Base-by-base conservation (phyloP, 1,140 invertebrate genomes). In the Sweltsa coloradensis region DNA sequence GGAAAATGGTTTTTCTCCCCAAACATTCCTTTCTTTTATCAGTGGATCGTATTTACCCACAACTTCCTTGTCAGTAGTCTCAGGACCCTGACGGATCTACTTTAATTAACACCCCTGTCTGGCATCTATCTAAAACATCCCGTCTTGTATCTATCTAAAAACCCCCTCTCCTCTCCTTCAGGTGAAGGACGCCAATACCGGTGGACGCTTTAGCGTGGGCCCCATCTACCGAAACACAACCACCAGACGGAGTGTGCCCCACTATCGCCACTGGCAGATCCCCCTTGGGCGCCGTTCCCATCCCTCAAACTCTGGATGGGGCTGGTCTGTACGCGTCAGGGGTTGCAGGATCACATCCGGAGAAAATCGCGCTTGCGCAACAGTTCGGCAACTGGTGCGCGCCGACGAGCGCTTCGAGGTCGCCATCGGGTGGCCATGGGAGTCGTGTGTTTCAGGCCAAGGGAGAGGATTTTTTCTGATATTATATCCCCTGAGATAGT, bases 281-380 rank as follows among this genome's bases (percentile, higher is more conserved):
- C 93, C 93, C 5, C 67, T 99, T 3, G 95, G 95, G 0, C 71
- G 96, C 49, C 74, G 95, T 55, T 99, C 64, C 75, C 95, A 46
- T 80, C 95, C 0, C 66, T 98, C 9, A 99, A 99, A 63, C 63
- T 98, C 3, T 99, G 95, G 96, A 97, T 99, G 59, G 94, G 97
- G 0, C 61, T 98, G 45, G 95, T 41, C 68, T 91, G 0, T 94
- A 93, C 55, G 95, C 71, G 85, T 0, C 79, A 89, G 53, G 89
- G 90, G 58, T 68, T 98, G 0, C 89, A 94, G 62, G 76, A 78
- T n/a, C 76, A 83, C 58, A 95, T 98, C 41, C 69, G 93, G 46
- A 80, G 83, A 53, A 89, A 18, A 72, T 84, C 7, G 66, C 69
- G 19, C 68, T 91, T 37, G 91, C 93, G 1, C 78, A 89, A 51